phyloP scores from a whole-genome alignment of 2,797 vertebrate genomes.

The Rhinoraja longicauda region DNA sequence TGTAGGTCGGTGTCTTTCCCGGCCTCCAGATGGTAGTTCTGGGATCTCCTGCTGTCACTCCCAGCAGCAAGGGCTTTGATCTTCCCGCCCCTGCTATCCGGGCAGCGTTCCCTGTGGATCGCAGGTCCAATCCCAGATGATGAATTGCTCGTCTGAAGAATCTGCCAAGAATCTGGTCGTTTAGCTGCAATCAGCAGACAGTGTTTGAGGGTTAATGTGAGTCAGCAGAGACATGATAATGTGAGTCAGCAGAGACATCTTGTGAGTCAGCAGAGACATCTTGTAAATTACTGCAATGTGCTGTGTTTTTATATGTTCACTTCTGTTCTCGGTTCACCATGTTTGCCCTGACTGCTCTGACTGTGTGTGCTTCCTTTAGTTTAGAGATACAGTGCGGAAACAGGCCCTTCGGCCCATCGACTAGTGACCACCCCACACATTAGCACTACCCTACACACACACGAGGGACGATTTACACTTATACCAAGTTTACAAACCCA shows the following conservation, averaged over 20 bases:
- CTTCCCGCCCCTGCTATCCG: neutral
- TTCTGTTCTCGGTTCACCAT: neutral
- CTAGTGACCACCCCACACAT: too few relatives aligned
- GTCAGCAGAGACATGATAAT: neutral
- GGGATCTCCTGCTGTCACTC: neutral
- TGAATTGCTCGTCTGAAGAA: neutral
- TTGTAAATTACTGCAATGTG: too few relatives aligned
- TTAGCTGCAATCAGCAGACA: neutral
- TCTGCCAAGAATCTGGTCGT: neutral
- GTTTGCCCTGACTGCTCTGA: neutral
- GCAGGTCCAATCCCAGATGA: neutral
- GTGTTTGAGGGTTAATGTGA: neutral
- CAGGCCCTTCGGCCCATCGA: too few relatives aligned
- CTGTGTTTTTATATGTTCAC: neutral
- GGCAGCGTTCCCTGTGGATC: neutral
- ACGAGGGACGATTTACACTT: too few relatives aligned
- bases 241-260: neutral
- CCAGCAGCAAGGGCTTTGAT: neutral
- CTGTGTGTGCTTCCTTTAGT: neutral
- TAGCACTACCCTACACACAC: too few relatives aligned
- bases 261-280: neutral
- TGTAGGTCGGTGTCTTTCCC: neutral
- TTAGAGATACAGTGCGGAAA: too few relatives aligned
- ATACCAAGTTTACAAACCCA: too few relatives aligned
- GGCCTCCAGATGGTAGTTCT: too few relatives aligned